Evolutionary conservation across 2,113 vertebrate genomes (phyloP), one percentile per base, ranked within the genome.

Genomic region (Neofelis nebulosa): DNA sequence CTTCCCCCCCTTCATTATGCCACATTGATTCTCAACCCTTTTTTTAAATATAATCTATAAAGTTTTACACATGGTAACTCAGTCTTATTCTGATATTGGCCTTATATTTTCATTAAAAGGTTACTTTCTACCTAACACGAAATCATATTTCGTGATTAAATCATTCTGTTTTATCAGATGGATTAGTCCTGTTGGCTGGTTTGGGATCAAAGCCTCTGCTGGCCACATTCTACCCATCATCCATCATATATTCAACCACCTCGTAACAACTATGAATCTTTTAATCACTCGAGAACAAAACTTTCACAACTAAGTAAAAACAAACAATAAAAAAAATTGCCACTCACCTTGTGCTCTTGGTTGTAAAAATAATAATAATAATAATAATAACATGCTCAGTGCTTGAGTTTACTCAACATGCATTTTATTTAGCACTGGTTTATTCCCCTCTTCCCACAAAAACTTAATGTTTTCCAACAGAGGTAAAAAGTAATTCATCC

Each of bases 281-380:
- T 57, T 48, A 68, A 33, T 55, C 31, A 33, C 4, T 7, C 29
- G 9, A 68, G 9, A 90, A 82, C 21, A n/a, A 69, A 65, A 50
- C 6, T 8, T 69, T 91, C 41, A 55, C 6, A 23, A 12, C 11
- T n/a, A 76, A 78, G 41, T 78, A 48, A 48, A 74, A 68, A 25
- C 14, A 83, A 48, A 73, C 6, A 29, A 14, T 15, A 31, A 18
- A 38, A 45, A 16, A 61, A 73, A 21, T 23, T 88, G 3, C 4
- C 21, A 23, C 1, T 1, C 1, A 3, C 15, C 11, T n/a, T 38
- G 31, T 71, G 4, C 48, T 29, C 15, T 12, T 48, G 19, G 4
- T 10, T 74, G 27, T 52, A 84, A 84, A 66, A 63, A 48, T n/a
- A 38, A 38, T 4, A 38, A 38, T 4, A 50, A 48, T 38, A 23